Evolutionary conservation across 2,113 vertebrate genomes (phyloP), one percentile per base, ranked within the genome.

Genomic region (Apus apus): DNA sequence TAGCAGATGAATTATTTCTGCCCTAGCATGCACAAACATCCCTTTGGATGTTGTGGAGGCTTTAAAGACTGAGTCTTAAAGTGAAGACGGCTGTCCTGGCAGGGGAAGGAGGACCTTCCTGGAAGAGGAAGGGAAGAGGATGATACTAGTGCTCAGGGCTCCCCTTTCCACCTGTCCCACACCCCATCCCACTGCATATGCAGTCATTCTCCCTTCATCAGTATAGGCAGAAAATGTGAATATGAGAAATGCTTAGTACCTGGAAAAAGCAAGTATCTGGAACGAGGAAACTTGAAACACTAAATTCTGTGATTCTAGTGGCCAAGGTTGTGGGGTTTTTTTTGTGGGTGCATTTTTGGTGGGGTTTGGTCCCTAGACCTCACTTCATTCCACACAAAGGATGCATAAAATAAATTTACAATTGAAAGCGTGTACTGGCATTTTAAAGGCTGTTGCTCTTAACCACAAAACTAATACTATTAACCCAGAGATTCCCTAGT

Each of bases 121-220:
- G 38, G 38, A 38, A 79, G 78, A 74, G 36, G 21, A 13, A 30
- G 18, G 38, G 38, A 38, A 79, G 78, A 74, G 36, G 21, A 13
- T n/a, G 18, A 25, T 34, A 13, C 16, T 25, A 6, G 15, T 68
- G 16, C 60, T 74, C 1, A 2, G 20, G 32, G 5, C 6, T 89
- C 34, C 34, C 29, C 54, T 93, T 82, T 40, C 21, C 38, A 51
- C 7, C 6, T 2, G 0, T 61, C 18, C 58, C 48, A 23, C 18
- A 57, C 6, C 11, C 13, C 19, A 36, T 18, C 30, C 32, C 7
- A 12, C 50, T 46, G 25, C 16, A 9, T 25, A 57, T 0, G 0
- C 14, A 77, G 21, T 9, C 36, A 16, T 21, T 23, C 26, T 61
- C 20, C 30, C 36, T 73, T 66, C 60, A 78, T 15, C 36, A 16